phyloP scores from a whole-genome alignment of 2,113 vertebrate genomes.

The Poeciliopsis turrubarensis region DNA sequence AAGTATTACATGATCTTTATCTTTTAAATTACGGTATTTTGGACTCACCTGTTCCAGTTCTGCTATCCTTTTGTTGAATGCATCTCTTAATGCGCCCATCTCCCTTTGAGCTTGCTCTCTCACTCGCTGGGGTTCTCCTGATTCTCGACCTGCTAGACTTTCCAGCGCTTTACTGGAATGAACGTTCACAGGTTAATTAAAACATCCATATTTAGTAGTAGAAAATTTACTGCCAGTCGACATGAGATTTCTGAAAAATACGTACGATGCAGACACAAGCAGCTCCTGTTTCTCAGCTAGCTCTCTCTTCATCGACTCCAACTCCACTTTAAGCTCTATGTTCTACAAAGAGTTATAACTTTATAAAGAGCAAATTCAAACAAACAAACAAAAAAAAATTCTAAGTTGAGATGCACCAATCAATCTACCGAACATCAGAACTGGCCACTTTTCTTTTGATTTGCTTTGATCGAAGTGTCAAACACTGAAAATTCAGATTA shows the following conservation, averaged over 20 bases:
- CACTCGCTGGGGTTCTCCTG: conserved; percentile 81
- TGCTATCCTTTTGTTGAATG: conserved; percentile 78
- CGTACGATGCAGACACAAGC: conserved; percentile 96
- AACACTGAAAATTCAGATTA: too few relatives aligned
- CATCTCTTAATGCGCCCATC: conserved; percentile 81
- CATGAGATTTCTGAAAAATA: conserved; percentile 35
- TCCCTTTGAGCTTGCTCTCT: conserved; percentile 85
- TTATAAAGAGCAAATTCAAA: background rate
- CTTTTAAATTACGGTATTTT: background rate
- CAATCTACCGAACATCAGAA: background rate
- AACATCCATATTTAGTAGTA: background rate
- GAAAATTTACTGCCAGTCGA: background rate
- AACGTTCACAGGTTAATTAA: conserved; percentile 5
- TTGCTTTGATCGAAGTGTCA: too few relatives aligned
- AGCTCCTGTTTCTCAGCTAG: conserved; percentile 91
- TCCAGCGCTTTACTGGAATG: conserved; percentile 89
- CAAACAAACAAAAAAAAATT: background rate
- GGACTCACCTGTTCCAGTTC: conserved; percentile 82
- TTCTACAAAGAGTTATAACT: conserved; percentile 81
- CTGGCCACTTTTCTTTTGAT: background rate
- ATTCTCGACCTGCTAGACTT: conserved; percentile 86
- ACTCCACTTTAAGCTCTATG: conserved; percentile 96
- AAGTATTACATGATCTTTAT: background rate
- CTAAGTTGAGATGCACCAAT: too few relatives aligned
- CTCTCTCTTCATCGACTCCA: conserved; percentile 93